phyloP scores from a whole-genome alignment of 2,797 vertebrate species.

The Falco berigora region DNA sequence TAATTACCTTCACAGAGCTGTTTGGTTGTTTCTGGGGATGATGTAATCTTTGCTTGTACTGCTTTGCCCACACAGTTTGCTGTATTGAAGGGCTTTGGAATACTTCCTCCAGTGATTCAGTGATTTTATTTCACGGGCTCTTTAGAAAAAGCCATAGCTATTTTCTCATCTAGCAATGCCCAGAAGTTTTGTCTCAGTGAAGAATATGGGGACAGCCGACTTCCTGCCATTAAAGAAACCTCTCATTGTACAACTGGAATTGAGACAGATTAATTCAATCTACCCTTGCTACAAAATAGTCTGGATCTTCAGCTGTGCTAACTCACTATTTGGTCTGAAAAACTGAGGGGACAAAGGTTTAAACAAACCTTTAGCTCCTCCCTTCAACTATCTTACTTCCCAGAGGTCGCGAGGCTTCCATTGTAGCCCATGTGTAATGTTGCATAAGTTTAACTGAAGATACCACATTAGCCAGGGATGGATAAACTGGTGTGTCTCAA shows the following conservation, averaged over 20 bases:
- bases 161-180: constrained; percentile 1
- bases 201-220: background rate
- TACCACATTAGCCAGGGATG: background rate
- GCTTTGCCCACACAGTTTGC: background rate
- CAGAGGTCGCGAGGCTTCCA: background rate
- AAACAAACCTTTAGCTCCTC: background rate
- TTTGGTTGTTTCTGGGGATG: constrained; percentile 22
- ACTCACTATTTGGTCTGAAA: background rate
- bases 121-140: background rate
- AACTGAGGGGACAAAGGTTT: background rate
- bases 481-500: background rate
- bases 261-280: background rate
- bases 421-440: background rate
- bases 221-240: background rate
- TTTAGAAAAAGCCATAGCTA: constrained; percentile 6
- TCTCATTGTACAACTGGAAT: background rate
- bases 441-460: background rate
- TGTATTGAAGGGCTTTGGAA: background rate
- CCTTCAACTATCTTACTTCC: background rate
- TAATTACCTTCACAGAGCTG: constrained; percentile 17
- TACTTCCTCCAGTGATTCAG: background rate
- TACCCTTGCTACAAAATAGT: background rate
- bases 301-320: background rate
- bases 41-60: constrained; percentile 8
- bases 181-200: constrained; percentile 13